Evolutionary conservation across 2,113 vertebrate species (phyloP).

Genomic region (Aviceda subcristata): DNA sequence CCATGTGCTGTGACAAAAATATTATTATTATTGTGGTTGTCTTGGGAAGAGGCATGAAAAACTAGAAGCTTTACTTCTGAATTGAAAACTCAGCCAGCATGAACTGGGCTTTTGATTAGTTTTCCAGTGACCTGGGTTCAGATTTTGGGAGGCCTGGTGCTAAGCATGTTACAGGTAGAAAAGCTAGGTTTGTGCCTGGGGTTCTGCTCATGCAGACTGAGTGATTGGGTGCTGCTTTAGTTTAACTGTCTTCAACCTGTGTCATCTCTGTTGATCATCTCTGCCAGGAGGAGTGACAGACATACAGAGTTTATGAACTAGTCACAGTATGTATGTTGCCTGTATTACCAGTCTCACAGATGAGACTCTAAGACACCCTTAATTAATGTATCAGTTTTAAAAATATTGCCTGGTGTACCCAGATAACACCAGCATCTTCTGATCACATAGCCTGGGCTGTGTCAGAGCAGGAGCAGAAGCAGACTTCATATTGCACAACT

Average conservation of each 20-base stretch:
- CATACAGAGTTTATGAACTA: neutral
- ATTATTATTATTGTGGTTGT: accelerated
- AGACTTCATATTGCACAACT: neutral
- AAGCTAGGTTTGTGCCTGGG: neutral
- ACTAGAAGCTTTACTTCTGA: neutral
- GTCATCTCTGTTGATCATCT: neutral
- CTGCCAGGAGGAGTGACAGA: neutral
- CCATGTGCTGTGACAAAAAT: neutral
- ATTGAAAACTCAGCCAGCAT: neutral
- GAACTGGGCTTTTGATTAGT: neutral
- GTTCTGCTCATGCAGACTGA: neutral
- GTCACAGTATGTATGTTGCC: neutral
- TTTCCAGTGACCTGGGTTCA: neutral
- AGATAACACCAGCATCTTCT: neutral
- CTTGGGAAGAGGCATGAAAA: neutral
- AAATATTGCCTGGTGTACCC: neutral
- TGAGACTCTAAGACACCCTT: neutral
- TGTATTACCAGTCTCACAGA: neutral
- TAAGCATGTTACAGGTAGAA: neutral
- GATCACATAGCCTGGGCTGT: neutral
- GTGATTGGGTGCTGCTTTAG: neutral
- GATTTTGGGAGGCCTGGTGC: neutral
- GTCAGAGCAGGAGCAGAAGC: neutral
- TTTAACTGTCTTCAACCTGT: neutral
- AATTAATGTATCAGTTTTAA: neutral